Evolutionary conservation across 2,797 vertebrate species (phyloP).

Genomic region (Alectoris magna): DNA sequence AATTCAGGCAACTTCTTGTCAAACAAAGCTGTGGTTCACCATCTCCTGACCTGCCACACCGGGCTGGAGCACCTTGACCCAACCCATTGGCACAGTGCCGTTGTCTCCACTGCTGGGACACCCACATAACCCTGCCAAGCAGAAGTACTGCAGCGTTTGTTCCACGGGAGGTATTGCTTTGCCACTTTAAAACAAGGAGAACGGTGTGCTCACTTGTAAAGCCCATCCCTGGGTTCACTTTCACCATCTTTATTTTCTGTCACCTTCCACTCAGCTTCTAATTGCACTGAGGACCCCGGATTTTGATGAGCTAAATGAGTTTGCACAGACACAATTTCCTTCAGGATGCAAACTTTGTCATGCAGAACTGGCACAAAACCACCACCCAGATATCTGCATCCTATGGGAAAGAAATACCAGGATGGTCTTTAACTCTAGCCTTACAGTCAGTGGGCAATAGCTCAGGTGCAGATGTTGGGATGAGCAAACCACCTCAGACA

Average conservation of each 20-base stretch:
- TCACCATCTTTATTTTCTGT: neutral
- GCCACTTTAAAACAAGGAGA: too few species aligned
- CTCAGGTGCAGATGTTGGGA: rapidly evolving
- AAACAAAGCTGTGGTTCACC: neutral
- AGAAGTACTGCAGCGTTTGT: neutral
- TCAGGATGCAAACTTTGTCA: neutral
- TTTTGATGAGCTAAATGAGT: neutral
- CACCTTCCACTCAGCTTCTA: neutral
- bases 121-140: neutral
- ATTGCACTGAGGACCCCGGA: neutral
- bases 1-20: neutral
- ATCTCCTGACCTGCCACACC: neutral
- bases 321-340: neutral
- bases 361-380: neutral
- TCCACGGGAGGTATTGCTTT: neutral
- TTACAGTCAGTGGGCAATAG: rapidly evolving
- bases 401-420: neutral
- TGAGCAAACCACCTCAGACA: rapidly evolving
- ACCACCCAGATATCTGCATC: neutral
- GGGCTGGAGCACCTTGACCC: neutral
- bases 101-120: rapidly evolving
- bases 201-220: rapidly evolving
- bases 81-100: too few species aligned
- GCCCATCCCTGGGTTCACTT: neutral
- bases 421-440: neutral